Evolutionary conservation across 2,113 vertebrate species (phyloP).

Genomic region (Rostratula benghalensis): DNA sequence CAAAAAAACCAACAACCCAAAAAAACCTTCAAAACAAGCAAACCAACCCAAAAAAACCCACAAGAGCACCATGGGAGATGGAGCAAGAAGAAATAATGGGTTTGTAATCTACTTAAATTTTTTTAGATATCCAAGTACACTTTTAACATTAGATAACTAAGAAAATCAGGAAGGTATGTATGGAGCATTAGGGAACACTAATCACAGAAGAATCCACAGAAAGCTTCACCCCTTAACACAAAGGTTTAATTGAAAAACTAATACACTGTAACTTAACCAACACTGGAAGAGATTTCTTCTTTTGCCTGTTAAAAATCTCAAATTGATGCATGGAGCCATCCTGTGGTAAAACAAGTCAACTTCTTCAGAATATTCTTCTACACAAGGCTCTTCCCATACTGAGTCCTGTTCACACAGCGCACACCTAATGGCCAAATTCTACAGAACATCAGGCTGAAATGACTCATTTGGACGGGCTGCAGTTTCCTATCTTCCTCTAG

Average conservation of each 20-base stretch:
- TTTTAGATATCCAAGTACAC: background rate
- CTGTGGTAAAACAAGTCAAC: constrained; percentile 25
- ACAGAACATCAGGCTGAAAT: background rate
- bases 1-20: too few species aligned
- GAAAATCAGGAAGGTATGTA: background rate
- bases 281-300: background rate
- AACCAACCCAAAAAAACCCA: too few species aligned
- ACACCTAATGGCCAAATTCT: background rate
- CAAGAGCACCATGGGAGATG: background rate
- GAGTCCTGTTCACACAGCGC: background rate
- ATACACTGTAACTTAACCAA: background rate
- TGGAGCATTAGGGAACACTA: background rate
- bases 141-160: background rate
- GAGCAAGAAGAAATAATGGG: background rate
- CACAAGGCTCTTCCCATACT: background rate
- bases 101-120: background rate
- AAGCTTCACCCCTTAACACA: background rate
- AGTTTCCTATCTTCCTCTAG: background rate
- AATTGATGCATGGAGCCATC: constrained; percentile 37
- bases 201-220: background rate
- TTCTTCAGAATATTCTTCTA: background rate
- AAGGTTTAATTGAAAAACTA: background rate
- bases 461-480: background rate
- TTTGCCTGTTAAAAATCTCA: background rate
- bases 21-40: too few species aligned